Evolutionary conservation across 1,140 invertebrate genomes (phyloP).

Genomic region (Steinernema khuongi): DNA sequence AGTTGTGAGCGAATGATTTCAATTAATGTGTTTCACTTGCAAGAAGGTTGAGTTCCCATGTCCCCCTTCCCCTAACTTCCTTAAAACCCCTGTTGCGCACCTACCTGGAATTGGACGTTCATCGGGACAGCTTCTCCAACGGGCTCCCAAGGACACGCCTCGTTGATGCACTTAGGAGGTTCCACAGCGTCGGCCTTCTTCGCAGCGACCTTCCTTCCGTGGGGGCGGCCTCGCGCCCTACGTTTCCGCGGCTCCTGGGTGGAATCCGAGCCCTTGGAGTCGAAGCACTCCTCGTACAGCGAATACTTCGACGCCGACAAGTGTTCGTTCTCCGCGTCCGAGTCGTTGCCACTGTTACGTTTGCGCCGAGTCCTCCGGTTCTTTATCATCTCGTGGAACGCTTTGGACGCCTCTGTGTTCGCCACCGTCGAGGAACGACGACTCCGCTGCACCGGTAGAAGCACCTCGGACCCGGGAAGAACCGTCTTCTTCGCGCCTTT

Average conservation of each 20-base stretch:
- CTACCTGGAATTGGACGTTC: constrained; percentile 5
- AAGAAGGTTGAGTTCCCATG: too few relatives aligned
- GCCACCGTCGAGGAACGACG: not conserved
- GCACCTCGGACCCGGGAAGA: not conserved
- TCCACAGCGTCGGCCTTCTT: too few relatives aligned
- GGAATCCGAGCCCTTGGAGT: too few relatives aligned
- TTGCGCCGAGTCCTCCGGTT: not conserved
- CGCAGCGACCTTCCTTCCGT: too few relatives aligned
- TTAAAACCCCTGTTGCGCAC: too few relatives aligned
- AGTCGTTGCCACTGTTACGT: not conserved
- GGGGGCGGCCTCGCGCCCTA: too few relatives aligned
- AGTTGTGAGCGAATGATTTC: not conserved
- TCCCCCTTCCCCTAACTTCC: too few relatives aligned
- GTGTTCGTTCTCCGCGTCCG: not conserved
- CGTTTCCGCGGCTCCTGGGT: too few relatives aligned
- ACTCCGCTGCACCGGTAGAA: not conserved
- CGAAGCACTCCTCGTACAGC: too few relatives aligned
- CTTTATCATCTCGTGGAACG: not conserved
- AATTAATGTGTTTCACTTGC: too few relatives aligned
- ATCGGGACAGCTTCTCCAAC: not conserved
- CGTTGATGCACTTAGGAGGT: not conserved
- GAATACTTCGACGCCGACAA: not conserved
- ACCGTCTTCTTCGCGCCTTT: not conserved
- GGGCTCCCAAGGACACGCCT: not conserved
- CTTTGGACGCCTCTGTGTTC: not conserved